Percentiles rank a stretch among this genome's conserved stretches.
Conservation (phyloP, 2,888 invertebrate genomes). For the Tetragnatha montana region DNA sequence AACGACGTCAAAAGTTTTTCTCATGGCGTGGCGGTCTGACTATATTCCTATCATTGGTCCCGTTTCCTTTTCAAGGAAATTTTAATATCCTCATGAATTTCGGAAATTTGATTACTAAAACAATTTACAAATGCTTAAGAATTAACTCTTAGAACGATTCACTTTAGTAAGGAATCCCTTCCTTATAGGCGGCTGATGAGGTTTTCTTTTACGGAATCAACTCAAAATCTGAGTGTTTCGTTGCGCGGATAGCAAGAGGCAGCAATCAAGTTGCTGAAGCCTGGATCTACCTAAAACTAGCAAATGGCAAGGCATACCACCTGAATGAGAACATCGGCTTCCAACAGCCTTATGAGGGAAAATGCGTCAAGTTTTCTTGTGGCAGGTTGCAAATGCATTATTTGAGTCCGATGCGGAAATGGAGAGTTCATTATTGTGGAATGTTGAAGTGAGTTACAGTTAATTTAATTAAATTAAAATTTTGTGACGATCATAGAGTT, state of each 20-base stretch:
- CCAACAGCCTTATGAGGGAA: slow-evolving; percentile 23
- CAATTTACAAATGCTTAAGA: no score
- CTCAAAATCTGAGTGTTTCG: slow-evolving; percentile 48
- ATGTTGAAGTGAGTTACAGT: slow-evolving; percentile 34
- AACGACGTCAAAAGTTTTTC: no score
- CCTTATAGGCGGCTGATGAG: slow-evolving; percentile 49
- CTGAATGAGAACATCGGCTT: slow-evolving; percentile 9
- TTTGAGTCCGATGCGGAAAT: slow-evolving; percentile 45
- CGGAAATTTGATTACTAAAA: no score
- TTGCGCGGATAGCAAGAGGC: slow-evolving; percentile 38
- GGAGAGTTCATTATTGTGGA: slow-evolving; percentile 55
- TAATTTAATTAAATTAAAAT: no score
- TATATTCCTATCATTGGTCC: no score
- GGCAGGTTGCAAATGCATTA: slow-evolving; percentile 49
- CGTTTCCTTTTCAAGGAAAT: no score
- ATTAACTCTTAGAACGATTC: no score
- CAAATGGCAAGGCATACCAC: slow-evolving; percentile 41
- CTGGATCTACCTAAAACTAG: slow-evolving; percentile 52
- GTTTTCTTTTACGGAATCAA: slow-evolving; percentile 61
- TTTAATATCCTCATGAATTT: no score
- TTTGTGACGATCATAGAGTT: no score
- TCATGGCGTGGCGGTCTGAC: no score
- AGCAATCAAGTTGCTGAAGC: slow-evolving; percentile 44
- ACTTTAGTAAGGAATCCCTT: not conserved
- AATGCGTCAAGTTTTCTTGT: slow-evolving; percentile 21